These are phyloP conservation scores for Philypnodon macrostomus DNA, from an alignment of 2,797 vertebrate genomes.

Conservation along the genomic window DNA sequence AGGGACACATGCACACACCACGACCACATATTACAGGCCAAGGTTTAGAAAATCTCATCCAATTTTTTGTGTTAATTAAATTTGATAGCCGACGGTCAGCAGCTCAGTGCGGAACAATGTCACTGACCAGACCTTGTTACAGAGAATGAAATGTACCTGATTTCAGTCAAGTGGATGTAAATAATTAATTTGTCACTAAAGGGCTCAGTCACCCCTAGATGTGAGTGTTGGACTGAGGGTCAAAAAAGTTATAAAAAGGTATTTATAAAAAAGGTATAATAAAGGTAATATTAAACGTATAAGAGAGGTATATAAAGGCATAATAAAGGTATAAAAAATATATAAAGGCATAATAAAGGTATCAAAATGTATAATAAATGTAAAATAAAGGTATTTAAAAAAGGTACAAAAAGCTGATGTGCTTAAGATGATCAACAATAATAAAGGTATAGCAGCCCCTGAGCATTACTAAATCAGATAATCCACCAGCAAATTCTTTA, in stretches of 20 bases:
- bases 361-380: no score
- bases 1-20: constrained; percentile 4
- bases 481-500: constrained; percentile 15
- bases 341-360: no score
- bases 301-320: no score
- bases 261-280: no score
- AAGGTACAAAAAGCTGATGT: constrained; percentile 18
- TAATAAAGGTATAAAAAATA: no score
- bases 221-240: no score
- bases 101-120: constrained; percentile 30
- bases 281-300: no score
- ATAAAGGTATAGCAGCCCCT: constrained; percentile 14
- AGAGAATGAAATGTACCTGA: constrained; percentile 46
- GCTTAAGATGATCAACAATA: constrained; percentile 19
- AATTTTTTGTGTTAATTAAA: constrained; percentile 53
- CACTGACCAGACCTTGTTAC: constrained; percentile 35
- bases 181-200: no score
- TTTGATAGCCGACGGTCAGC: constrained; percentile 50
- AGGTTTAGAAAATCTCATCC: constrained; percentile 31
- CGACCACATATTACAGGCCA: constrained; percentile 28
- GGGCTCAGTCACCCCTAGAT: no score
- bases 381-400: constrained; percentile 31
- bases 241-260: no score
- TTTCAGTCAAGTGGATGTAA: constrained; percentile 38
- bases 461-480: constrained; percentile 17